Base-by-base conservation (phyloP, 2,113 vertebrate species). In the Morphnarchus princeps region DNA sequence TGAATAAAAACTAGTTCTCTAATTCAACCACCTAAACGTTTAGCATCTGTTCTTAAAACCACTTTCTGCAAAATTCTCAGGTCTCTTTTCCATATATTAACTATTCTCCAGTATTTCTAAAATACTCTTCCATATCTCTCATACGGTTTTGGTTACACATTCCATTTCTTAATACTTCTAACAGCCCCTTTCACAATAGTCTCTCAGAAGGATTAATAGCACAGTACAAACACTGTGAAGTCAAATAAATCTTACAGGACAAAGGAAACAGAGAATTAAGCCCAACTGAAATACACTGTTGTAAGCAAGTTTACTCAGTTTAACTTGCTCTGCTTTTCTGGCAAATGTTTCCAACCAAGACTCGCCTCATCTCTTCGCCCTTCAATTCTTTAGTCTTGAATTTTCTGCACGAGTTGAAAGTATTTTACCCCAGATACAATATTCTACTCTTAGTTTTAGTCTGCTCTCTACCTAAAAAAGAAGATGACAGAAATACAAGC, bases 161-260 rank as follows among this genome's bases (percentile, higher is more conserved):
- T 80, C 78, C 50, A 61, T 94, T 95, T 85, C 87, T 47, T 80
- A 95, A 90, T 70, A 45, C 74, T 81, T 82, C 40, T 42, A 91
- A 70, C 78, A 86, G 62, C 59, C n/a, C 18, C 76, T 96, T 96
- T 93, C 93, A 80, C 90, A 91, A 89, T 6, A 84, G 25, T 43
- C 20, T 70, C 55, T 80, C 45, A 52, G 47, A 82, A 93, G 45
- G 66, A 91, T 58, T 71, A 94, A 67, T 0, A 57, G 26, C 36
- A 52, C 50, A 85, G 72, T 52, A 87, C 45, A 79, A 87, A 91
- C 52, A 88, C 18, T 25, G 28, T 29, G 24, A 89, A 82, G 67
- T 36, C 61, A 73, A 89, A 69, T 49, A 79, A 62, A 45, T 34
- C 63, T 80, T 82, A 49, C 14, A 62, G 50, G 74, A 93, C 83